A percentile compares a stretch with the other conserved stretches of the same genome.
Conservation (phyloP, 2,797 vertebrate species). For the Hyperoplus lanceolatus region DNA sequence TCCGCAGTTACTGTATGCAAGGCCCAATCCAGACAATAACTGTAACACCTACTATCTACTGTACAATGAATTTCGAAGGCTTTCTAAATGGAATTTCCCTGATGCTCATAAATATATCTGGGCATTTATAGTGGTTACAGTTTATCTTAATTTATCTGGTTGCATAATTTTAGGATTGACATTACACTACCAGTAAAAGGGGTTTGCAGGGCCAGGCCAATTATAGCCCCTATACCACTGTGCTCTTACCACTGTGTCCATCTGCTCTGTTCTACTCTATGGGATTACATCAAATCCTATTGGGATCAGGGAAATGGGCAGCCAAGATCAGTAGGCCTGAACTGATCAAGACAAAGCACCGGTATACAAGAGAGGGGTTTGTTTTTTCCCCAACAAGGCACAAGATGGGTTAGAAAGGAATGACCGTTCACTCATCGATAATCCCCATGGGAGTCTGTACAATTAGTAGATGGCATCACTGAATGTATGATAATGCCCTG, state of each 20-base stretch:
- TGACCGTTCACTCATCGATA: constrained; percentile 39
- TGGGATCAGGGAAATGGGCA: constrained; percentile 72
- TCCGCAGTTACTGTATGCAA: constrained; percentile 5
- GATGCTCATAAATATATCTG: constrained; percentile 9
- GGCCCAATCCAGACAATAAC: neutral
- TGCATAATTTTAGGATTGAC: constrained; percentile 65
- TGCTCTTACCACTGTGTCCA: constrained; percentile 82
- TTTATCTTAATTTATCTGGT: constrained; percentile 46
- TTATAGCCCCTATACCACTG: constrained; percentile 74
- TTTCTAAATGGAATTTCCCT: constrained; percentile 1
- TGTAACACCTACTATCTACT: neutral
- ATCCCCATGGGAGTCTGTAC: constrained; percentile 25
- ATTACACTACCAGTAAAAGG: constrained; percentile 64
- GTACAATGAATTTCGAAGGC: neutral
- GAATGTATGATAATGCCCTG: constrained; percentile 9
- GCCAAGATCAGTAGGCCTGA: constrained; percentile 77
- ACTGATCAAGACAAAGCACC: constrained; percentile 72
- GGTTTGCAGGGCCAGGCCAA: constrained; percentile 69
- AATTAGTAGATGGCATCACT: constrained; percentile 31
- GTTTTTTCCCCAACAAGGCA: constrained; percentile 47
- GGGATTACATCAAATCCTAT: constrained; percentile 87
- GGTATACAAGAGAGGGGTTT: constrained; percentile 48
- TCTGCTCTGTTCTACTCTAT: constrained; percentile 77
- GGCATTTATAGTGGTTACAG: constrained; percentile 9
- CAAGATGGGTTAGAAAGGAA: constrained; percentile 45